phyloP scores from a whole-genome alignment of 2,888 invertebrate genomes.

The Aporophyla lueneburgensis region DNA sequence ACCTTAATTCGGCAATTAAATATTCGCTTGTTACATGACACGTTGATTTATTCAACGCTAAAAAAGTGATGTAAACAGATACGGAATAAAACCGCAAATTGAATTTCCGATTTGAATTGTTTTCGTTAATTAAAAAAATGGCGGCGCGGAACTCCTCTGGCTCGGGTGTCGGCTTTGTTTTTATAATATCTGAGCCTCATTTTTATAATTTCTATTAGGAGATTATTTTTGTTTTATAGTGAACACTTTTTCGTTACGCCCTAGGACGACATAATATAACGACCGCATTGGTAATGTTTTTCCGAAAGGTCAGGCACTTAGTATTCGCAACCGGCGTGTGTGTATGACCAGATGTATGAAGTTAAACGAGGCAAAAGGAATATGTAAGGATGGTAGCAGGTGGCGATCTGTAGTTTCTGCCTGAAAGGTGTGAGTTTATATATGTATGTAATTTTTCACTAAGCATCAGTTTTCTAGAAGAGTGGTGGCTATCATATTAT shows the following conservation, averaged over 20 bases:
- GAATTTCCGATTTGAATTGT: constrained; percentile 43
- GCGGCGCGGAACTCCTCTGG: constrained; percentile 9
- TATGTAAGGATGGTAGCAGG: too few relatives aligned
- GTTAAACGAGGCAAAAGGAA: too few relatives aligned
- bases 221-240: constrained; percentile 3
- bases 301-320: too few relatives aligned
- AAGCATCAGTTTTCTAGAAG: background rate
- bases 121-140: constrained; percentile 52
- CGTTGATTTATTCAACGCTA: constrained; percentile 48
- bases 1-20: constrained; percentile 15
- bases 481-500: background rate
- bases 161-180: constrained; percentile 30
- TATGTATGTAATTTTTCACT: constrained; percentile 27
- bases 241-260: background rate
- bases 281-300: too few relatives aligned
- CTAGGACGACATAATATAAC: too few relatives aligned
- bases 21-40: constrained; percentile 56
- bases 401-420: too few relatives aligned
- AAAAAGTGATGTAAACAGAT: constrained; percentile 47
- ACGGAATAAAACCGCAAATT: constrained; percentile 50
- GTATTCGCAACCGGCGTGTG: too few relatives aligned
- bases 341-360: too few relatives aligned
- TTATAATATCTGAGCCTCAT: background rate
- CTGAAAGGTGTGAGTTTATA: too few relatives aligned
- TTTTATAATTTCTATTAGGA: background rate